phyloP scores from a whole-genome alignment of 1,140 invertebrate species.

The Drosophila melanica region DNA sequence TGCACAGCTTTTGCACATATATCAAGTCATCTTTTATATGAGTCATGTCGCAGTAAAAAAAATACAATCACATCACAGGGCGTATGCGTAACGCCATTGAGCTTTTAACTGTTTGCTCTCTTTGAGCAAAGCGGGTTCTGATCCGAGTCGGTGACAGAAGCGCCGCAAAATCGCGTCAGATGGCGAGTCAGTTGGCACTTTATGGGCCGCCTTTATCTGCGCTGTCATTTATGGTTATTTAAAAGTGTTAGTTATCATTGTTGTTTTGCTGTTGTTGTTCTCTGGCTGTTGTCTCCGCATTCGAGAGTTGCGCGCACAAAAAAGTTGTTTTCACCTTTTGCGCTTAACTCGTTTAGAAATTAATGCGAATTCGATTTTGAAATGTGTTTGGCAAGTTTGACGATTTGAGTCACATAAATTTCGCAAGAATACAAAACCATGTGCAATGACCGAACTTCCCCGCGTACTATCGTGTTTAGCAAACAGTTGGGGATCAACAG shows the following conservation, averaged over 20 bases:
- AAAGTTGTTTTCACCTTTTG: constrained; percentile 57
- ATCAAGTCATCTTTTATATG: constrained; percentile 45
- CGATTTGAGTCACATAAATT: constrained; percentile 68
- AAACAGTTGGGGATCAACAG: constrained; percentile 69
- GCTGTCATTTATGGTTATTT: constrained; percentile 55
- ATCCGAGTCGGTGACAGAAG: constrained; percentile 33
- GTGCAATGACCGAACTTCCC: constrained; percentile 13
- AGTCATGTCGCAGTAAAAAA: constrained; percentile 35
- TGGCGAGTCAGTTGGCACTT: constrained; percentile 33
- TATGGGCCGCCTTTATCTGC: constrained; percentile 57
- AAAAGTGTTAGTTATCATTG: constrained; percentile 65
- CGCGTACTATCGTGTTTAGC: constrained; percentile 44
- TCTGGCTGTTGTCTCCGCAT: constrained; percentile 18
- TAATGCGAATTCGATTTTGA: constrained; percentile 75
- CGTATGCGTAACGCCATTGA: constrained; percentile 66
- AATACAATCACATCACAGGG: constrained; percentile 12
- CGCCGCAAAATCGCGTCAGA: constrained; percentile 30
- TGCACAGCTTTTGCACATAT: constrained; percentile 9
- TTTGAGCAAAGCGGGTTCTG: constrained; percentile 35
- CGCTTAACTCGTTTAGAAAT: constrained; percentile 62
- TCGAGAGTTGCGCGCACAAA: constrained; percentile 14
- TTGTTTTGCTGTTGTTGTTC: constrained; percentile 39
- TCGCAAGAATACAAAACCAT: constrained; percentile 51
- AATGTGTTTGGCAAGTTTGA: constrained; percentile 43
- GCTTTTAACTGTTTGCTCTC: constrained; percentile 41